A percentile compares a stretch with the other conserved stretches of the same genome.
Conservation (phyloP, 2,113 vertebrate species). For the Setophaga kirtlandii region DNA sequence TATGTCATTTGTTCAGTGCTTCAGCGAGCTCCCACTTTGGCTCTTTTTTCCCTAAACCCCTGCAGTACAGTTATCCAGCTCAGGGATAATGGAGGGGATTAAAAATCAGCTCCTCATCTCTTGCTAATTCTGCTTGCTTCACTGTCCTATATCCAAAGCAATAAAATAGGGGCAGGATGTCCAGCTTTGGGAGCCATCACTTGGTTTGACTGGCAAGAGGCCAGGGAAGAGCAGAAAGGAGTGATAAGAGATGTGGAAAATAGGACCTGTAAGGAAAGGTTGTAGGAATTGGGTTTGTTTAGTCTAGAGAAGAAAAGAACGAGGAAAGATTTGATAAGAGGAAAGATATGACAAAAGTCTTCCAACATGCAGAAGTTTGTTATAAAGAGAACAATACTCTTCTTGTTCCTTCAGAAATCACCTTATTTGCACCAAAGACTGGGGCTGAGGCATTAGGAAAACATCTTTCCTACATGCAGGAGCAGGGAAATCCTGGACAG, state of each 20-base stretch:
- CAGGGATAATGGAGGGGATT: constrained; percentile 13
- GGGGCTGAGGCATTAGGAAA: neutral
- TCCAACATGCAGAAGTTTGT: neutral
- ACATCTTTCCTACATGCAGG: neutral
- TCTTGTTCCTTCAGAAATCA: neutral
- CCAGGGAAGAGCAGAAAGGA: neutral
- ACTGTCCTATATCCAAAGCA: neutral
- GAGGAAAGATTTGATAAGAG: neutral
- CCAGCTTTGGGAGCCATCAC: neutral
- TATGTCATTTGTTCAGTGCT: neutral
- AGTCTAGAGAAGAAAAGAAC: constrained; percentile 6
- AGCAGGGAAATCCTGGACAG: neutral
- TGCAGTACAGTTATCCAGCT: neutral
- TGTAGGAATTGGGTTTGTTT: constrained; percentile 27
- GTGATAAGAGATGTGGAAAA: neutral
- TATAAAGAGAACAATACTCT: neutral
- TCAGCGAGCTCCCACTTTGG: neutral
- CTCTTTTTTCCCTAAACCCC: neutral
- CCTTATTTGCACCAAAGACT: neutral
- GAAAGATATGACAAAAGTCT: neutral
- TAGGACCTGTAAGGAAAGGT: neutral
- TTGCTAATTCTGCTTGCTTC: neutral
- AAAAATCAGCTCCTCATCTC: constrained; percentile 6
- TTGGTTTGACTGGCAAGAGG: neutral
- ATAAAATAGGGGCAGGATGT: neutral